Evolutionary conservation across 1,140 invertebrate genomes (phyloP).

Genomic region (Prorops nasuta): DNA sequence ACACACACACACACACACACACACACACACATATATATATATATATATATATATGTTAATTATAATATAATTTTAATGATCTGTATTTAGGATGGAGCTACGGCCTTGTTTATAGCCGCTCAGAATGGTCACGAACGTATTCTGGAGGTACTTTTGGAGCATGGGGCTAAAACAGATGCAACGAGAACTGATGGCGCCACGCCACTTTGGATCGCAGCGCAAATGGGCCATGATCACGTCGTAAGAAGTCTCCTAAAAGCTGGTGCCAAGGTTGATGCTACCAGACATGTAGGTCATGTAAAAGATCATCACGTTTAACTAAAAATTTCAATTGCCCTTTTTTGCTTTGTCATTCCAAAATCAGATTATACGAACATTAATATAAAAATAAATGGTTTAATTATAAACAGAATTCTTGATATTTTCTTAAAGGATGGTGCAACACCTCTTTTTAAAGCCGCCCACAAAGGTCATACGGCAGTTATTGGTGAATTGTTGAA

Average conservation of each 20-base stretch:
- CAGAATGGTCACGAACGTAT: conserved; percentile 86
- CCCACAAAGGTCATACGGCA: conserved; percentile 86
- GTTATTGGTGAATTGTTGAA: conserved; percentile 84
- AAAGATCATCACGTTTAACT: too few species aligned
- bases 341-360: too few species aligned
- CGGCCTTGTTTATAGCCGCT: conserved; percentile 84
- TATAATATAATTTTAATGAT: too few species aligned
- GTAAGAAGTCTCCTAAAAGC: conserved; percentile 73
- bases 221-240: conserved; percentile 87
- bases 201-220: conserved; percentile 88
- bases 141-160: conserved; percentile 66
- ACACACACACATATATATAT: too few species aligned
- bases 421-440: conserved; percentile 74
- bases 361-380: background rate
- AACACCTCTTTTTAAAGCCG: conserved; percentile 88
- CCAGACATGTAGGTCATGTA: conserved; percentile 67
- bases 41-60: too few species aligned
- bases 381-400: too few species aligned
- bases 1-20: too few species aligned
- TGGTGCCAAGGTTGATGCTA: conserved; percentile 77
- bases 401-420: conserved; percentile 5
- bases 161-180: conserved; percentile 70
- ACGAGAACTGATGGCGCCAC: conserved; percentile 79
- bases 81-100: conserved; percentile 80
- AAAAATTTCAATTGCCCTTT: too few species aligned